Evolutionary conservation across 1,140 invertebrate genomes (phyloP).

Genomic region (Sweltsa coloradensis): DNA sequence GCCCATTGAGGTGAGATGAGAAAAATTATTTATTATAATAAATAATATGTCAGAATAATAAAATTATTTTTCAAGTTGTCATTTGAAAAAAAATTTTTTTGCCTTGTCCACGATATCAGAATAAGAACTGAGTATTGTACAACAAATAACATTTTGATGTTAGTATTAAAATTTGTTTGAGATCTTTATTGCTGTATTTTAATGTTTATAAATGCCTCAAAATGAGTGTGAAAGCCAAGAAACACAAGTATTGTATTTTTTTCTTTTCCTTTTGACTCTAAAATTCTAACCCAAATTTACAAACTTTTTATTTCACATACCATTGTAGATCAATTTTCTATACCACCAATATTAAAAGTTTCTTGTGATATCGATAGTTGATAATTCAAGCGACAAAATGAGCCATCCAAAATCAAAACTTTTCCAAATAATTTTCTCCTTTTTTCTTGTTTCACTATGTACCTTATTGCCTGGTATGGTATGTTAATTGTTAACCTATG

Average conservation of each 20-base stretch:
- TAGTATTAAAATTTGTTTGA: no score
- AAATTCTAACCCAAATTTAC: no score
- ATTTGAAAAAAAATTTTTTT: neutral
- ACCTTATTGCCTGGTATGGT: conserved; percentile 8
- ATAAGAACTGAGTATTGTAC: neutral
- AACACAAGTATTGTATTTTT: no score
- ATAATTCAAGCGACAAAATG: neutral
- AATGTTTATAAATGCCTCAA: no score
- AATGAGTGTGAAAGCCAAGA: no score
- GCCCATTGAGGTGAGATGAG: conserved; percentile 34
- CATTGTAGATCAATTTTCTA: no score
- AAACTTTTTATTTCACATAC: neutral
- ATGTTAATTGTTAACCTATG: neutral
- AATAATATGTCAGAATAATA: no score
- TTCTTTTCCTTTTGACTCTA: no score
- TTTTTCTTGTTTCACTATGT: neutral
- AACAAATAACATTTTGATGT: neutral
- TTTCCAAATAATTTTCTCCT: neutral
- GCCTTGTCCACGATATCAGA: neutral
- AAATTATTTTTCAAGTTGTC: no score
- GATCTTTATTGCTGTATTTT: no score
- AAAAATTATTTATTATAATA: neutral
- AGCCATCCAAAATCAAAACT: neutral
- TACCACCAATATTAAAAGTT: no score
- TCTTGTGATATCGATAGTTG: neutral